Evolutionary conservation across 2,888 invertebrate species (phyloP).

Genomic region (Aporophyla lueneburgensis): DNA sequence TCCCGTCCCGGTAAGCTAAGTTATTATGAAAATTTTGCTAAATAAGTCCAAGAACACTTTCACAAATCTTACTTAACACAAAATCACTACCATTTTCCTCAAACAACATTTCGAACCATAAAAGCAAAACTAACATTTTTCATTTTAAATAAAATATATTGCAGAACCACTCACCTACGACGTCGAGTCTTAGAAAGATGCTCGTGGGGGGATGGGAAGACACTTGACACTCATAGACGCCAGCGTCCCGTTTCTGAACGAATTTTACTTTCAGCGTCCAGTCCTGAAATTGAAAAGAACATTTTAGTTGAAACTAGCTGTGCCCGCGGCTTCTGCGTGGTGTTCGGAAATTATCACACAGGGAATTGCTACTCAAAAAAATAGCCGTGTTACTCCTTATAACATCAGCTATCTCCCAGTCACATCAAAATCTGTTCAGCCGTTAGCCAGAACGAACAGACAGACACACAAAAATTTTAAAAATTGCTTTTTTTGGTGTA

Average conservation of each 20-base stretch:
- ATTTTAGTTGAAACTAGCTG: slow-evolving; percentile 32
- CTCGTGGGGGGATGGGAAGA: slow-evolving; percentile 97
- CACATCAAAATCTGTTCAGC: too few species aligned
- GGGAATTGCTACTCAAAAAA: too few species aligned
- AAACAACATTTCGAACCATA: background rate
- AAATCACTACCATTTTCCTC: background rate
- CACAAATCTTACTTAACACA: background rate
- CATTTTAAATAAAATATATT: slow-evolving; percentile 45
- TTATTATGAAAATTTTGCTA: background rate
- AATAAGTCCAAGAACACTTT: background rate
- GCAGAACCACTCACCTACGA: slow-evolving; percentile 94
- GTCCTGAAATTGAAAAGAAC: slow-evolving; percentile 90
- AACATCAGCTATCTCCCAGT: too few species aligned
- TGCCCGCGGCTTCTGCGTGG: too few species aligned
- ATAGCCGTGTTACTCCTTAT: too few species aligned
- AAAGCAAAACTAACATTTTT: slow-evolving; percentile 17
- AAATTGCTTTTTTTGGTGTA: too few species aligned
- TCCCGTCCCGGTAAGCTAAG: background rate
- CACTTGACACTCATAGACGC: slow-evolving; percentile 97
- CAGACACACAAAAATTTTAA: too few species aligned
- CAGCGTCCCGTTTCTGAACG: slow-evolving; percentile 96
- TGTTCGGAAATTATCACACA: too few species aligned
- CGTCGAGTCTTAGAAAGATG: slow-evolving; percentile 96
- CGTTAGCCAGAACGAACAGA: too few species aligned
- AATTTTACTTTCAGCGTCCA: slow-evolving; percentile 98